Percentiles rank a stretch among this genome's conserved stretches.
These are phyloP conservation scores for Cydia strobilella DNA, from an alignment of 1,140 invertebrate species.

Conservation along the genomic window DNA sequence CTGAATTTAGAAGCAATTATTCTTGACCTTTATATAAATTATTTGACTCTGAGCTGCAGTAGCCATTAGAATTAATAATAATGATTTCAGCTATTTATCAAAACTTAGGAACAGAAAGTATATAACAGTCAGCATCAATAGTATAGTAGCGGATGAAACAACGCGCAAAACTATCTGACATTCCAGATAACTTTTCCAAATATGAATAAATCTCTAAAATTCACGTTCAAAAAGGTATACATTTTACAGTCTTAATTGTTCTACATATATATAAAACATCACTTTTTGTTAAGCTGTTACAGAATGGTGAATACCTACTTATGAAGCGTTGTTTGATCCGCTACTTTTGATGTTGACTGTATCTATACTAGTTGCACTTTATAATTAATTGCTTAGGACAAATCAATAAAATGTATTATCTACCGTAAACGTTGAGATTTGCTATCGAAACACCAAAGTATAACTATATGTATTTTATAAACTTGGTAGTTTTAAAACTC, in stretches of 20 bases:
- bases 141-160: too few species aligned
- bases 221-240: too few species aligned
- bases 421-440: not conserved
- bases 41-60: constrained; percentile 15
- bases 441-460: not conserved
- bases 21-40: constrained; percentile 27
- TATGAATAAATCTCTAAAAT: too few species aligned
- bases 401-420: not conserved
- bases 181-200: too few species aligned
- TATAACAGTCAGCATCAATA: too few species aligned
- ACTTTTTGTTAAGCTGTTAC: too few species aligned
- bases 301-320: too few species aligned
- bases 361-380: not conserved
- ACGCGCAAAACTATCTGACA: too few species aligned
- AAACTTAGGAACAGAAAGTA: not conserved
- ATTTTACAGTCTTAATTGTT: too few species aligned
- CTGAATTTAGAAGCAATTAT: constrained; percentile 24
- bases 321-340: too few species aligned
- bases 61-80: constrained; percentile 23
- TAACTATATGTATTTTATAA: not conserved
- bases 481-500: not conserved
- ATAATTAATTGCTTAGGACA: not conserved
- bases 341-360: too few species aligned
- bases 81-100: not conserved
- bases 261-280: too few species aligned